A percentile compares a stretch with the other conserved stretches of the same genome.
phyloP scores from a whole-genome alignment of 64 coral and sea anemone species.

The Cladopsammia gracilis region DNA sequence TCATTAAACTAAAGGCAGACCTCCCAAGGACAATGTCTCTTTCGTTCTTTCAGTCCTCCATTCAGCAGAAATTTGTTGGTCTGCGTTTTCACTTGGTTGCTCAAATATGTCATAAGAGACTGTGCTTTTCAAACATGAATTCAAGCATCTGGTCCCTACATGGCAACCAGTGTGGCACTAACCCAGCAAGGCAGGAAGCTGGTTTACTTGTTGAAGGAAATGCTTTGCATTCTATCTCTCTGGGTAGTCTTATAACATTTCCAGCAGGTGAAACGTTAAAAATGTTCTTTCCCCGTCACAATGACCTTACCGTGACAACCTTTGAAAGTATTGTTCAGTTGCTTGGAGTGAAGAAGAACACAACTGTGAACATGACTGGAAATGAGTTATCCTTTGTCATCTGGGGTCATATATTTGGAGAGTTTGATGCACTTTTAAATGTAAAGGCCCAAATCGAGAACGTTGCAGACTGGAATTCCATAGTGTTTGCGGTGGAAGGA shows the following conservation, averaged over 20 bases:
- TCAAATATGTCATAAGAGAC: constrained; percentile 1
- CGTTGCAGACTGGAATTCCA: constrained; percentile 5
- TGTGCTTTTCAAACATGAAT: neutral
- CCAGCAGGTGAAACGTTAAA: neutral
- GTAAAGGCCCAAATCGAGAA: neutral
- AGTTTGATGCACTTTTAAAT: constrained; percentile 9
- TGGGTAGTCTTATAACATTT: neutral
- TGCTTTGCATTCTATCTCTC: neutral
- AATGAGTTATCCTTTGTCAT: neutral
- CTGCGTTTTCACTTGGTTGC: neutral
- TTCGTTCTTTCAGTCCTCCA: neutral
- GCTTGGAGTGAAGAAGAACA: neutral
- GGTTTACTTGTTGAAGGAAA: constrained; percentile 14
- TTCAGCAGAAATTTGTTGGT: neutral
- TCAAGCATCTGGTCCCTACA: neutral
- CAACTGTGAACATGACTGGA: neutral
- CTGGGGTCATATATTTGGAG: neutral
- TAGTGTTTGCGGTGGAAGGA: neutral
- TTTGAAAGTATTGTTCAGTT: neutral
- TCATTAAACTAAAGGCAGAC: neutral
- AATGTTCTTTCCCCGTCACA: neutral
- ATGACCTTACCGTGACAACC: neutral
- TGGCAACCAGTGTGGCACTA: neutral
- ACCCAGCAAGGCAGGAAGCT: neutral
- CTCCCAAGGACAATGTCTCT: constrained; percentile 21